These are phyloP conservation scores for Acrobeloides nanus DNA, from an alignment of 2,888 invertebrate genomes.

Conservation along the genomic window DNA sequence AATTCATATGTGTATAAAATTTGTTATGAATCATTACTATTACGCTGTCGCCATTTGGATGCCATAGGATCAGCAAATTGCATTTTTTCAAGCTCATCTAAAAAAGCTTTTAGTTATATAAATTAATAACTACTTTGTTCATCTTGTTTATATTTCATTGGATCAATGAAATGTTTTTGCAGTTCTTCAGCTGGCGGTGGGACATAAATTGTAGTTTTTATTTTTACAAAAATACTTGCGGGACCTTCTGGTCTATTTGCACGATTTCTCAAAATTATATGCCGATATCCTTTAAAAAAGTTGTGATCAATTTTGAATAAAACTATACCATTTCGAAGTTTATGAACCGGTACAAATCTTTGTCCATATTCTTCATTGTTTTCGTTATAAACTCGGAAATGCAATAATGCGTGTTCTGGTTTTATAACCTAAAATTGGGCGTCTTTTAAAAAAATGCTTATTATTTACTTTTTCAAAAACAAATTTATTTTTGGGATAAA, in stretches of 20 bases:
- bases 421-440: constrained; percentile 25
- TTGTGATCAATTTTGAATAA: too few relatives aligned
- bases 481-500: constrained; percentile 21
- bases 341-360: constrained; percentile 26
- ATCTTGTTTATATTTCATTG: constrained; percentile 12
- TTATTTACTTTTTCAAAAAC: constrained; percentile 23
- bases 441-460: constrained; percentile 1
- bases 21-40: too few relatives aligned
- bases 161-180: constrained; percentile 14
- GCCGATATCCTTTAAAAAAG: constrained; percentile 26
- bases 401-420: constrained; percentile 28
- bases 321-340: constrained; percentile 27
- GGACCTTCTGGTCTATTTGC: constrained; percentile 24
- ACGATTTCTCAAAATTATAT: constrained; percentile 20
- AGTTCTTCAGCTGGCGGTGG: constrained; percentile 14
- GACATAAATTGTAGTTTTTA: constrained; percentile 14
- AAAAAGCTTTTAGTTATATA: too few relatives aligned
- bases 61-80: too few relatives aligned
- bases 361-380: constrained; percentile 23
- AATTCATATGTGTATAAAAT: too few relatives aligned
- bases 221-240: constrained; percentile 13
- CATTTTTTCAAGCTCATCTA: too few relatives aligned
- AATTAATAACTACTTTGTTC: too few relatives aligned
- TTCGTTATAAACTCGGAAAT: constrained; percentile 26
- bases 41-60: too few relatives aligned